Percentiles rank a stretch among this genome's conserved stretches.
Evolutionary conservation across 2,797 vertebrate genomes (phyloP).

Genomic region (Hozukius guyotensis): DNA sequence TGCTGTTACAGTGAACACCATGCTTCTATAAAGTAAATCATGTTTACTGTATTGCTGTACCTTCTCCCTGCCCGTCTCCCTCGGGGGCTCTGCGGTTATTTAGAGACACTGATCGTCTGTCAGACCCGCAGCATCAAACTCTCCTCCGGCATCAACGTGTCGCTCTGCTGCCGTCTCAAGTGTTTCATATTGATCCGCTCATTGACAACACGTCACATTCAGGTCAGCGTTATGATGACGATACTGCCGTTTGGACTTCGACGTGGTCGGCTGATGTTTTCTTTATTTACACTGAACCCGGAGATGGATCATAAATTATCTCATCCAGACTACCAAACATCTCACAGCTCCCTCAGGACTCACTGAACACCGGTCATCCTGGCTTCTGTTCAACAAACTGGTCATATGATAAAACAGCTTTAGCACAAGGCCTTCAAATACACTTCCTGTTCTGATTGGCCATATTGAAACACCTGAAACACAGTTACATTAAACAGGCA

Average conservation of each 20-base stretch:
- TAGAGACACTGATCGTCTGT: conserved; percentile 7
- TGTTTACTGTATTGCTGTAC: not conserved
- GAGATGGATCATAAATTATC: not conserved
- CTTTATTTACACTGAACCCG: conserved; percentile 32
- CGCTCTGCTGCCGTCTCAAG: not conserved
- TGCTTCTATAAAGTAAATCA: not conserved
- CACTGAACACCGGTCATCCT: not conserved
- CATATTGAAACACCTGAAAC: too few relatives aligned
- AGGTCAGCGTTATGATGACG: conserved; percentile 28
- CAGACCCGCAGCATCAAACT: too few relatives aligned
- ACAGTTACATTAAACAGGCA: too few relatives aligned
- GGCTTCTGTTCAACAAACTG: too few relatives aligned
- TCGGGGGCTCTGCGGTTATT: not conserved
- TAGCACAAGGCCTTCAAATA: too few relatives aligned
- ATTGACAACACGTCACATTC: conserved; percentile 42
- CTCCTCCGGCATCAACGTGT: not conserved
- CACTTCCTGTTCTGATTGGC: too few relatives aligned
- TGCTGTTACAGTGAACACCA: too few relatives aligned
- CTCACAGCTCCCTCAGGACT: not conserved
- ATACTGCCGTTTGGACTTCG: conserved; percentile 33
- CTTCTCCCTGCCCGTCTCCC: not conserved
- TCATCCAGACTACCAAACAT: not conserved
- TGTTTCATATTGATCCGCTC: conserved; percentile 28
- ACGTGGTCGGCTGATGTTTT: conserved; percentile 17
- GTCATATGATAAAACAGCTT: too few relatives aligned